phyloP scores from a whole-genome alignment of 2,888 invertebrate genomes.

The Cantharis nigra region DNA sequence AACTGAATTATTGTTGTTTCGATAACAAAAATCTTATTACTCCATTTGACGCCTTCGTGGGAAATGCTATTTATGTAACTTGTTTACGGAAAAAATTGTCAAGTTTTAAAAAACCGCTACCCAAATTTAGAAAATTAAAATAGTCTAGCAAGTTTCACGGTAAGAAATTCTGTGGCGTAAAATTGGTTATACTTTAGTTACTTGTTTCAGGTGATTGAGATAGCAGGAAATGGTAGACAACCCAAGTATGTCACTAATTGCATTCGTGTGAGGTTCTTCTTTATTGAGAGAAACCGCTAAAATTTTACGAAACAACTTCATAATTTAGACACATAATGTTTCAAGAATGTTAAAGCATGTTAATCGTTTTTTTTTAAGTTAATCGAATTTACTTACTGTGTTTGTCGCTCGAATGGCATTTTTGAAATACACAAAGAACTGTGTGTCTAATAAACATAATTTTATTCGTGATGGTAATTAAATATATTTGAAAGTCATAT shows the following conservation, averaged over 20 bases:
- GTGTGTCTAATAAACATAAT: neutral
- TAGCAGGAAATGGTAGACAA: neutral
- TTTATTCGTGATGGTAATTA: too few species aligned
- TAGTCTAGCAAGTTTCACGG: too few species aligned
- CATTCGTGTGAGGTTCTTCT: neutral
- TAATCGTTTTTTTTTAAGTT: neutral
- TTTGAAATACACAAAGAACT: neutral
- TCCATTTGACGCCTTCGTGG: too few species aligned
- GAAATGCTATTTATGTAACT: too few species aligned
- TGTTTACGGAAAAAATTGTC: too few species aligned
- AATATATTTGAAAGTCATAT: too few species aligned
- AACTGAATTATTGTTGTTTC: too few species aligned
- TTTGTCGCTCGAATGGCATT: neutral
- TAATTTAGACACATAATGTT: neutral
- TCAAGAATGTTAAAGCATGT: neutral
- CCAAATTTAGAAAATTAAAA: too few species aligned
- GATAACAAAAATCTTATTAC: too few species aligned
- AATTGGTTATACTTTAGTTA: neutral
- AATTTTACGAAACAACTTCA: neutral
- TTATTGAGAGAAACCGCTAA: neutral
- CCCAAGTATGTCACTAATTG: neutral
- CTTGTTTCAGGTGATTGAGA: neutral
- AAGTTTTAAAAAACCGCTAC: too few species aligned
- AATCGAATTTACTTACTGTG: neutral
- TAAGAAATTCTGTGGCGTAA: neutral